phyloP scores from a whole-genome alignment of 2,797 vertebrate genomes.

The Menidia menidia region DNA sequence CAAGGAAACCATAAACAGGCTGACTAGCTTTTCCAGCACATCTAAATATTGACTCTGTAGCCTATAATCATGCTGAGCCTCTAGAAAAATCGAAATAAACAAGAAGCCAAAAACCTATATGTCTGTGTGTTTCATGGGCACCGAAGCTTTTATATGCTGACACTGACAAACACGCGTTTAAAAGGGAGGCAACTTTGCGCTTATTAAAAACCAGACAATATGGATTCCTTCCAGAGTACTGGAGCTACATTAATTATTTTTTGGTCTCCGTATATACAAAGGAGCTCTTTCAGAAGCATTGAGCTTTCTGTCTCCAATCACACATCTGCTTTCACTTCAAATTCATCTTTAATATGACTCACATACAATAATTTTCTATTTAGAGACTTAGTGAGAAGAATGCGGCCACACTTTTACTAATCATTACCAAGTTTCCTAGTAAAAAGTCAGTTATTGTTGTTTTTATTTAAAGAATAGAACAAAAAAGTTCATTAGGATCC shows the following conservation, averaged over 20 bases:
- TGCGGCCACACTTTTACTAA: conserved; percentile 19
- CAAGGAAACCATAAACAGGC: conserved; percentile 61
- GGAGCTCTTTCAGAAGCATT: conserved; percentile 10
- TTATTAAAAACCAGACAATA: conserved; percentile 40
- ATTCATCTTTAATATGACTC: conserved; percentile 49
- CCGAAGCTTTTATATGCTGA: conserved; percentile 38
- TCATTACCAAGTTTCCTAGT: conserved; percentile 58
- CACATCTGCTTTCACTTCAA: conserved; percentile 64
- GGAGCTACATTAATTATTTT: conserved; percentile 36
- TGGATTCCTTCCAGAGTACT: conserved; percentile 34
- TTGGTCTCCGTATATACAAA: conserved; percentile 26
- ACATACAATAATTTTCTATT: conserved; percentile 41
- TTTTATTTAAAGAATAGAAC: not conserved
- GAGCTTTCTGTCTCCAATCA: conserved; percentile 15
- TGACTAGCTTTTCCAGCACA: conserved; percentile 70
- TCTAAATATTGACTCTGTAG: conserved; percentile 83
- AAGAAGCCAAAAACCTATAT: conserved; percentile 59
- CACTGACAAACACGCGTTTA: conserved; percentile 40
- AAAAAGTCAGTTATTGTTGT: conserved; percentile 48
- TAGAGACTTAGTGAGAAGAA: conserved; percentile 44
- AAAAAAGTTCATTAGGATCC: conserved; percentile 18
- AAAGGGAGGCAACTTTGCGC: conserved; percentile 46
- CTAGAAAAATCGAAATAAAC: conserved; percentile 79
- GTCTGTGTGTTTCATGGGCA: conserved; percentile 55
- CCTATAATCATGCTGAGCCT: conserved; percentile 80